Base-by-base conservation (phyloP, 2,797 vertebrate genomes). In the Muscicapa striata region DNA sequence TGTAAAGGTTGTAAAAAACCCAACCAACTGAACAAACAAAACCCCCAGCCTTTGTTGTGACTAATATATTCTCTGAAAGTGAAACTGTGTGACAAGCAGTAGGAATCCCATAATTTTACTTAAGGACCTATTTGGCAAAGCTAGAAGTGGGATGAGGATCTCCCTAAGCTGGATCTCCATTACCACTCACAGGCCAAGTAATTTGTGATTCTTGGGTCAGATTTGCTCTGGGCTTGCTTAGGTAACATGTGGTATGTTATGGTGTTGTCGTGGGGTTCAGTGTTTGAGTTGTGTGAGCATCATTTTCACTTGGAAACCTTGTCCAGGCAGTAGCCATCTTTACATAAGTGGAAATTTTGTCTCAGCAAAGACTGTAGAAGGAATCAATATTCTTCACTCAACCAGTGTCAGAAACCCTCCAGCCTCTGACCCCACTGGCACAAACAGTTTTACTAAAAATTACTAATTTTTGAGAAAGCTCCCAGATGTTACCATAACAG, bases 381-480 rank as follows among this genome's bases (percentile, higher is more conserved):
- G 30, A 85, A 95, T 82, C 54, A 32, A 76, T 49, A 54, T 57
- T 86, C 55, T 85, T 88, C 62, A 51, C 63, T 86, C 7, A 45
- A 64, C 34, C 48, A 21, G n/a, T 51, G 46, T 75, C 85, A 82
- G 63, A 74, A 86, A 54, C 55, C 38, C 48, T 68, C 16, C 29
- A 91, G 66, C 72, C 69, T 84, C 75, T 73, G 90, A 89, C 89
- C 57, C 27, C 48, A 30, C 48, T 89, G 87, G 88, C 40, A 74
- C n/a, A 67, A 94, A 82, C 7, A 27, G 54, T 92, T 92, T 96
- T 96, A 83, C 67, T 94, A 91, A 89, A 95, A 96, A 96, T 92
- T 84, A 41, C 74, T 93, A 75, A 93, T 94, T 95, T 96, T 94
- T 95, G 72, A 93, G 70, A 95, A 81, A 29, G 64, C 27, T 87